These are phyloP conservation scores for Oxyruncus cristatus DNA, from an alignment of 2,113 vertebrate species.

Conservation along the genomic window DNA sequence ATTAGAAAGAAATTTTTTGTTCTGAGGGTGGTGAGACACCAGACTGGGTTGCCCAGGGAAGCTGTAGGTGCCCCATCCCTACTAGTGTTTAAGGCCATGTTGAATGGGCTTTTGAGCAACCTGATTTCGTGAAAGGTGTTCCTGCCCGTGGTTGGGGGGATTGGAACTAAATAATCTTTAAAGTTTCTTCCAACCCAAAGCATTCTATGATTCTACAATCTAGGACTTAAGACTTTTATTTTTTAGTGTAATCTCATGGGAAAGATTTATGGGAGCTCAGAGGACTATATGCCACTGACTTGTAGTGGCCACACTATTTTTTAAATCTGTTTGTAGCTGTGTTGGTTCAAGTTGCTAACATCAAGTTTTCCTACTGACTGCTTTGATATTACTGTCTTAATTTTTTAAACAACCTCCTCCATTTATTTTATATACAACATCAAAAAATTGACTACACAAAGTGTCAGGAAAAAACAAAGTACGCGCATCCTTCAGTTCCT, in stretches of 20 bases:
- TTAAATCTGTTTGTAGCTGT: neutral
- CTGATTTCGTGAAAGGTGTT: neutral
- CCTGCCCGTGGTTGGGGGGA: neutral
- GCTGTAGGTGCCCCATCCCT: neutral
- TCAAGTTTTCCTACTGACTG: neutral
- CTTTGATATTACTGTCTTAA: neutral
- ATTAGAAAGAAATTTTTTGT: neutral
- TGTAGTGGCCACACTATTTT: neutral
- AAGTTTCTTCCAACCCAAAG: neutral
- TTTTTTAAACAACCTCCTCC: neutral
- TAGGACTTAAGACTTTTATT: conserved; percentile 34
- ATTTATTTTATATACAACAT: neutral
- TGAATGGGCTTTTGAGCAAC: neutral
- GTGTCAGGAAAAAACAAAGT: neutral
- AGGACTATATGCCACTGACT: neutral
- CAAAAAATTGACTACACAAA: neutral
- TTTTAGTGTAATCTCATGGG: conserved; percentile 16
- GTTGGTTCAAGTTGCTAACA: neutral
- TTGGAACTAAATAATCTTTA: neutral
- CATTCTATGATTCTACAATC: neutral
- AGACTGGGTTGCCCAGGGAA: neutral
- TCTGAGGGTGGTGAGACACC: neutral
- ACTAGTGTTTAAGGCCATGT: neutral
- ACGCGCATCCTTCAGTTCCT: neutral
- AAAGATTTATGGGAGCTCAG: conserved; percentile 1